A percentile compares a stretch with the other conserved stretches of the same genome.
Conservation (phyloP, 1,140 invertebrate species). For the Ooceraea biroi region DNA sequence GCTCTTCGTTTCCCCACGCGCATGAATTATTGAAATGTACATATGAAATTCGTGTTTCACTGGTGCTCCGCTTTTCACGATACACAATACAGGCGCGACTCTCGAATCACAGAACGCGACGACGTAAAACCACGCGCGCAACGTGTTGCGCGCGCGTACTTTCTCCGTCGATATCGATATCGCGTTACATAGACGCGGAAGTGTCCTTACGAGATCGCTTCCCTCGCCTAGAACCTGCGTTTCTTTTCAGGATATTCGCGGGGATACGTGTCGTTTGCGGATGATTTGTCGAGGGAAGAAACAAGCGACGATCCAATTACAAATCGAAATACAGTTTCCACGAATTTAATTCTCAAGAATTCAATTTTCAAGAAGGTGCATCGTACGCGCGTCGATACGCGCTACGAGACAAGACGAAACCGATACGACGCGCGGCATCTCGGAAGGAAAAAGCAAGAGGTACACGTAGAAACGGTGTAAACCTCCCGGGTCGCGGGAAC, state of each 20-base stretch:
- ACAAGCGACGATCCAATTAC: no score
- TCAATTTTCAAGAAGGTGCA: no score
- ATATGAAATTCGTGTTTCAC: not conserved
- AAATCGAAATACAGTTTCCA: no score
- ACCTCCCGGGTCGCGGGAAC: not conserved
- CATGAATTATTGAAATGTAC: constrained; percentile 4
- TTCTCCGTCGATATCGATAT: constrained; percentile 45
- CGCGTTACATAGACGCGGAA: constrained; percentile 30
- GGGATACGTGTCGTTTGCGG: no score
- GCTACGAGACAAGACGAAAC: no score
- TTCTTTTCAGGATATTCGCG: no score
- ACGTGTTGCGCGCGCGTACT: constrained; percentile 3
- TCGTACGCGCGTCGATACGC: no score
- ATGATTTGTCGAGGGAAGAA: no score
- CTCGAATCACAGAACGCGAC: constrained; percentile 31
- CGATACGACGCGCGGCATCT: not conserved
- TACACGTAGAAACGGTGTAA: not conserved
- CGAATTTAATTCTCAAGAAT: no score
- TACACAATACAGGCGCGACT: constrained; percentile 13
- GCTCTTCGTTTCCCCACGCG: not conserved
- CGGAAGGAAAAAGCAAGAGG: not conserved
- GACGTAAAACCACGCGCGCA: not conserved
- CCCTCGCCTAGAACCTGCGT: not conserved
- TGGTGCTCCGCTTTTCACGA: not conserved
- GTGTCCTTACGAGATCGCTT: not conserved